phyloP scores from a whole-genome alignment of 2,888 invertebrate genomes.

The Orthosia gothica region DNA sequence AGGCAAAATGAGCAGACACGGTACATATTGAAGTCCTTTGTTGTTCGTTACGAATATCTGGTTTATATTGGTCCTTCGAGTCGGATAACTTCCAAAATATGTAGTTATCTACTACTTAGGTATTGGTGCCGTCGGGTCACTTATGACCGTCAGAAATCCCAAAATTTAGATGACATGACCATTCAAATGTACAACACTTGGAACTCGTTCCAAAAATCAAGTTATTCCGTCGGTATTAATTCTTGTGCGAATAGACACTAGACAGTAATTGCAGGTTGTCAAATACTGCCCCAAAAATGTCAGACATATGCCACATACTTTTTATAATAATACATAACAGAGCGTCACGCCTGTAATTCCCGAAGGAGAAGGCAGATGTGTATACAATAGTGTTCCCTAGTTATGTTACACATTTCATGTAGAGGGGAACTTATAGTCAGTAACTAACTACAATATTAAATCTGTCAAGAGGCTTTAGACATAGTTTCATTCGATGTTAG shows the following conservation, averaged over 20 bases:
- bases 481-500: too few species aligned
- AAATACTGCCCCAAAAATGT: slow-evolving; percentile 19
- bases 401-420: neutral
- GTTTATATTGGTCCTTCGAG: slow-evolving; percentile 17
- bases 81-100: neutral
- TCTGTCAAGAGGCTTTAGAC: too few species aligned
- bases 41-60: neutral
- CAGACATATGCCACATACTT: neutral
- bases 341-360: neutral
- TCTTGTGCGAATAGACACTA: neutral
- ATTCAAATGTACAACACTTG: neutral
- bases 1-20: too few species aligned
- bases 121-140: neutral
- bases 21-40: neutral
- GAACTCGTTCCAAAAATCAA: slow-evolving; percentile 9
- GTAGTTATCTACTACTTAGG: too few species aligned
- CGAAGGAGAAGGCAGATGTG: neutral
- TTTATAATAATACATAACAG: neutral
- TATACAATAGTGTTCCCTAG: neutral
- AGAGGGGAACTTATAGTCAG: neutral
- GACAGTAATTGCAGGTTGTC: slow-evolving; percentile 35
- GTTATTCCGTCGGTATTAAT: slow-evolving; percentile 16
- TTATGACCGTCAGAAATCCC: neutral
- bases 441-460: too few species aligned
- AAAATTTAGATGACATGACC: neutral